Conservation (phyloP, 2,888 invertebrate genomes). For the Pseudococcus jackbeardsleyi region DNA sequence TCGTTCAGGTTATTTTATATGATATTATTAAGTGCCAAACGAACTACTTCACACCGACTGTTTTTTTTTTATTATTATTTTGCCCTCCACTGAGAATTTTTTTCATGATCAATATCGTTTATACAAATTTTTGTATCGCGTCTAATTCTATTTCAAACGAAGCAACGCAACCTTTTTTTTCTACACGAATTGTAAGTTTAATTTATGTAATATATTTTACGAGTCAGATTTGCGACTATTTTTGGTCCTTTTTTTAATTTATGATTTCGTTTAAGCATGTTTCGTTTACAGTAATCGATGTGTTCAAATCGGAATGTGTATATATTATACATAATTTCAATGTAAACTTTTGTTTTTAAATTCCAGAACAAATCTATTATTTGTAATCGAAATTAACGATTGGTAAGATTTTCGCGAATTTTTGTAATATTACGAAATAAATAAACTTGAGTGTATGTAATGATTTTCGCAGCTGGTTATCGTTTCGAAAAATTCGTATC, state of each 20-base stretch:
- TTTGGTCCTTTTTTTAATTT: neutral
- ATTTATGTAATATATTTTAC: constrained; percentile 7
- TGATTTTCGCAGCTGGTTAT: neutral
- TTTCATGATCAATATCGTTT: constrained; percentile 1
- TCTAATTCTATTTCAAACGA: neutral
- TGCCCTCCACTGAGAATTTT: neutral
- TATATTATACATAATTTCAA: constrained; percentile 21
- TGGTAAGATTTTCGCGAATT: constrained; percentile 20
- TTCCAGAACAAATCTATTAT: constrained; percentile 7
- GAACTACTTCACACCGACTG: constrained; percentile 42
- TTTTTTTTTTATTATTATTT: neutral
- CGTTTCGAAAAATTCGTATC: neutral
- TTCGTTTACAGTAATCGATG: constrained; percentile 24
- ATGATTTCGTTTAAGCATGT: constrained; percentile 14
- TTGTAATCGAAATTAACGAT: constrained; percentile 34
- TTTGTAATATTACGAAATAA: constrained; percentile 37
- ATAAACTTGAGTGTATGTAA: neutral
- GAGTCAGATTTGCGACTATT: constrained; percentile 7
- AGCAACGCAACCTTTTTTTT: constrained; percentile 10
- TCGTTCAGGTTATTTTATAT: constrained; percentile 39
- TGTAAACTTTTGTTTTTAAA: constrained; percentile 31
- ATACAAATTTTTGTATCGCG: neutral
- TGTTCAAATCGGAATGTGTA: constrained; percentile 32
- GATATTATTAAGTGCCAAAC: constrained; percentile 45
- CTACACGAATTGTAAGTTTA: constrained; percentile 23